Evolutionary conservation across 1,140 invertebrate genomes (phyloP).

Genomic region (Brevipalpus yothersi): DNA sequence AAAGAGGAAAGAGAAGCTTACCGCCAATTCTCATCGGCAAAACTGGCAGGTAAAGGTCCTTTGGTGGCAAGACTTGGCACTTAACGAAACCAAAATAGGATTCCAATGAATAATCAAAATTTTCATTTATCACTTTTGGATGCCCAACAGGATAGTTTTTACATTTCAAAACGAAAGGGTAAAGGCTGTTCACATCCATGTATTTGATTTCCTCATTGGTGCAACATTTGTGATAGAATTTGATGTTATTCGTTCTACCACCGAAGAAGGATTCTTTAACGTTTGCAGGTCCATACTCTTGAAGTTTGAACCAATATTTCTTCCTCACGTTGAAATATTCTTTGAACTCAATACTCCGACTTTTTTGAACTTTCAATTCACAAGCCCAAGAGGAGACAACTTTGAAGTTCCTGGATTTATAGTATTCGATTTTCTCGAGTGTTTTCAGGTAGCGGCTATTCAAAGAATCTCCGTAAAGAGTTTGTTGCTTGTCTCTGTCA

Average conservation of each 20-base stretch:
- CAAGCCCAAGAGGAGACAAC: not conserved
- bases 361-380: not conserved
- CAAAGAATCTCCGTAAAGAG: fast-evolving
- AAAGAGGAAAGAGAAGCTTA: conserved; percentile 14
- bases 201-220: not conserved
- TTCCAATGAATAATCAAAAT: not conserved
- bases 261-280: not conserved
- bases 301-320: not conserved
- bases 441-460: not conserved
- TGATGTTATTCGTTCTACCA: conserved; percentile 16
- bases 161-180: not conserved
- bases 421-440: not conserved
- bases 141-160: not conserved
- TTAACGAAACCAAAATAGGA: conserved; percentile 15
- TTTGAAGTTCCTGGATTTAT: not conserved
- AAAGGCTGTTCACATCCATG: not conserved
- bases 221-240: not conserved
- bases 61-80: conserved; percentile 12
- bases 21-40: conserved; percentile 3
- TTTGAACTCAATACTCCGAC: not conserved
- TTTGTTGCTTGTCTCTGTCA: not conserved
- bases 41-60: conserved; percentile 9
- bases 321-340: not conserved
- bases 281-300: not conserved
- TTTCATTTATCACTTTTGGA: not conserved